A percentile compares a stretch with the other conserved stretches of the same genome.
phyloP scores from a whole-genome alignment of 2,113 vertebrate genomes.

The Nerophis ophidion region DNA sequence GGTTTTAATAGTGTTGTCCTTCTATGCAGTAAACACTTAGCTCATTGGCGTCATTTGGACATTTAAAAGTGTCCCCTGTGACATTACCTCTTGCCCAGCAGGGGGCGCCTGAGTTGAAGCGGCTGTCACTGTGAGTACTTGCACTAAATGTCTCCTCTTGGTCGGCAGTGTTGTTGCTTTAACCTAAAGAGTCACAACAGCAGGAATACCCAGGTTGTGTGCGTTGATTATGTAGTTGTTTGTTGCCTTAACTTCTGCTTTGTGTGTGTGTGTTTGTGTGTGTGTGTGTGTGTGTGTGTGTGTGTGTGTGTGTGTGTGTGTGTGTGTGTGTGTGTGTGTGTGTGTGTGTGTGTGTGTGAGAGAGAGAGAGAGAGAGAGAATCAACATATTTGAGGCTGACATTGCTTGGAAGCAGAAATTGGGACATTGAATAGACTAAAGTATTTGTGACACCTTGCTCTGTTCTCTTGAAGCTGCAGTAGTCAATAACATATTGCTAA shows the following conservation, averaged over 20 bases:
- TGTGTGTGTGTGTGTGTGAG: no score
- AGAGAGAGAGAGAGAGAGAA: no score
- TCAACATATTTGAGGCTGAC: no score
- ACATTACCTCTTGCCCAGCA: conserved; percentile 30
- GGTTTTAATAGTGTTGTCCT: conserved; percentile 24
- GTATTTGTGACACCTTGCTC: no score
- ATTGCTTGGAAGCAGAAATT: no score
- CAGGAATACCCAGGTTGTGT: conserved; percentile 36
- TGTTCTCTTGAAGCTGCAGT: no score
- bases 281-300: conserved; percentile 7
- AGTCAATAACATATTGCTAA: no score
- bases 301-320: conserved; percentile 9
- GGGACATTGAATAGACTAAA: no score
- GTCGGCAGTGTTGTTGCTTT: conserved; percentile 59
- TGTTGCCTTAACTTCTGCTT: conserved; percentile 75
- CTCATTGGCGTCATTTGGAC: conserved; percentile 19
- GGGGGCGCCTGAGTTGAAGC: neutral
- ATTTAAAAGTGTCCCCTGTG: conserved; percentile 24
- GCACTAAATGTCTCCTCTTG: conserved; percentile 69
- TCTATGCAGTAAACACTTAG: conserved; percentile 69
- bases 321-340: no score
- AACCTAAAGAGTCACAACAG: conserved; percentile 58
- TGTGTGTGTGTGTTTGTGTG: conserved; percentile 32
- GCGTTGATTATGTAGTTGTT: conserved; percentile 43
- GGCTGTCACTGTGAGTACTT: conserved; percentile 57